phyloP scores from a whole-genome alignment of 2,888 invertebrate genomes.

The Melipona beecheii region DNA sequence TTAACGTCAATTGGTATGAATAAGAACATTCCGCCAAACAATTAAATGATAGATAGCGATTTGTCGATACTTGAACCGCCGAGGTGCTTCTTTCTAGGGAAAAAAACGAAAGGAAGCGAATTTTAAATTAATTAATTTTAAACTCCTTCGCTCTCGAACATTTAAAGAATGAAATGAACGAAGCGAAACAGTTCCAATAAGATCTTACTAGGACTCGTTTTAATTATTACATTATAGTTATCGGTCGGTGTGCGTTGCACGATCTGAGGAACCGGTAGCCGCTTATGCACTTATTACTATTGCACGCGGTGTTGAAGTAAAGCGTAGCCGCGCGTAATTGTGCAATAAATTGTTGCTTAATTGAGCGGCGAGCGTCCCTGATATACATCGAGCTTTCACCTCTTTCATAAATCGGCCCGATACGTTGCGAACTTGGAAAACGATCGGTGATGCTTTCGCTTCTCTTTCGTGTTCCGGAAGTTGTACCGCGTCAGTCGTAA shows the following conservation, averaged over 20 bases:
- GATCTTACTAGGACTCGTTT: not conserved
- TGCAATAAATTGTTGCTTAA: slow-evolving; percentile 70
- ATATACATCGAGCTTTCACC: slow-evolving; percentile 69
- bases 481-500: not conserved
- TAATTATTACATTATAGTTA: slow-evolving; percentile 1
- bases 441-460: slow-evolving; percentile 6
- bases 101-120: too few species aligned
- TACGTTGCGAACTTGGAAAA: slow-evolving; percentile 22
- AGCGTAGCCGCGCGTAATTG: slow-evolving; percentile 64
- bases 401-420: slow-evolving; percentile 66
- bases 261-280: slow-evolving; percentile 6
- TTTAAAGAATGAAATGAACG: not conserved
- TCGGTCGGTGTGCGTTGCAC: not conserved
- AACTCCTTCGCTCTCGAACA: too few species aligned
- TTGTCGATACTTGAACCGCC: too few species aligned
- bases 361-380: slow-evolving; percentile 62
- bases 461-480: slow-evolving; percentile 27
- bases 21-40: too few species aligned
- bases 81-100: too few species aligned
- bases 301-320: slow-evolving; percentile 21
- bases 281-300: slow-evolving; percentile 20
- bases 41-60: too few species aligned
- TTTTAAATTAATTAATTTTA: too few species aligned
- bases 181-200: not conserved
- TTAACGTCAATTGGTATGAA: too few species aligned